Conservation (phyloP, 2,888 invertebrate species). For the Deroplatys truncata region DNA sequence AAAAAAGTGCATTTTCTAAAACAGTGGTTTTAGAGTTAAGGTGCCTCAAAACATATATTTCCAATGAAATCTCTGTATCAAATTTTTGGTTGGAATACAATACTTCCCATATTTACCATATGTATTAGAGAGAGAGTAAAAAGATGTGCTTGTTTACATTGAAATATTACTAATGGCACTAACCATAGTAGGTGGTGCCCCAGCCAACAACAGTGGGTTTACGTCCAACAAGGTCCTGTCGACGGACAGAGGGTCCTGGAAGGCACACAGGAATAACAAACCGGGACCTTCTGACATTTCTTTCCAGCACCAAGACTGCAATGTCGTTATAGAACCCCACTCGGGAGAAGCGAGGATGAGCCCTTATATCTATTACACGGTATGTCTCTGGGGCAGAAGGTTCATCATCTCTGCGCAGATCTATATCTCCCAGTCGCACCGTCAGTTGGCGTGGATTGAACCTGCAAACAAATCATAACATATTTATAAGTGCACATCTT, state of each 20-base stretch:
- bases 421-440: conserved; percentile 84
- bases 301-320: conserved; percentile 71
- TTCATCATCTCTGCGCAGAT: conserved; percentile 77
- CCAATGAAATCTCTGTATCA: no score
- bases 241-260: conserved; percentile 56
- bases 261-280: conserved; percentile 86
- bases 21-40: no score
- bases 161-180: conserved; percentile 17
- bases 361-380: conserved; percentile 70
- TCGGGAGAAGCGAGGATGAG: conserved; percentile 80
- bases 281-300: conserved; percentile 73
- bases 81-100: no score
- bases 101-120: no score
- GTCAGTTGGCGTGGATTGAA: conserved; percentile 86
- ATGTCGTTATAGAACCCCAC: conserved; percentile 95
- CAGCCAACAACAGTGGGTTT: conserved; percentile 87
- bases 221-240: conserved; percentile 65
- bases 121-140: background rate
- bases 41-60: no score
- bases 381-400: conserved; percentile 79
- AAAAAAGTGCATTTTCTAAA: no score
- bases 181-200: conserved; percentile 84
- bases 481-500: no score
- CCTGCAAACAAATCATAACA: conserved; percentile 46
- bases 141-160: background rate